These are phyloP conservation scores for Trematocara zebra DNA, from an alignment of 2,113 vertebrate species.

Conservation along the genomic window DNA sequence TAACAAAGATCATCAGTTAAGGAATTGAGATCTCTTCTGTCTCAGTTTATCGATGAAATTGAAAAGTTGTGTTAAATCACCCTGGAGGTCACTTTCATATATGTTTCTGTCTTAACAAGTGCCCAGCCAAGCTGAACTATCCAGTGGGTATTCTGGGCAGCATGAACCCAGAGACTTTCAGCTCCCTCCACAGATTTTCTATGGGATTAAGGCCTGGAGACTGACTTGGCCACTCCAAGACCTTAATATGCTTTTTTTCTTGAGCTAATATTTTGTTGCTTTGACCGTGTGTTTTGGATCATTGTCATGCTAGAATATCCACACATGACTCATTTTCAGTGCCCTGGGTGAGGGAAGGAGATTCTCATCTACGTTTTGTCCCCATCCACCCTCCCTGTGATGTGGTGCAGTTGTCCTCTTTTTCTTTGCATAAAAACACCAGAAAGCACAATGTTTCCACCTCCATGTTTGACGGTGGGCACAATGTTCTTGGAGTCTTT, in stretches of 20 bases:
- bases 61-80: background rate
- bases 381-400: background rate
- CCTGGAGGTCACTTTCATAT: background rate
- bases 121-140: background rate
- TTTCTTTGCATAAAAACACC: background rate
- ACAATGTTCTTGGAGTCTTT: background rate
- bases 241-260: background rate
- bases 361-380: background rate
- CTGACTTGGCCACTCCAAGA: background rate
- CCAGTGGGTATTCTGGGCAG: background rate
- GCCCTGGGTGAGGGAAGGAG: background rate
- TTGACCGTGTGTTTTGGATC: background rate
- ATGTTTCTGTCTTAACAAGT: background rate
- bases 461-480: background rate
- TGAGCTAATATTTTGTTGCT: background rate
- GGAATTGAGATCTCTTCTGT: background rate
- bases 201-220: rapidly evolving
- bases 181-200: background rate
- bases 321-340: background rate
- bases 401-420: background rate
- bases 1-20: background rate
- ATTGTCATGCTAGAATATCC: background rate
- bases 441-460: background rate
- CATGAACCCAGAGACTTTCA: background rate
- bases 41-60: background rate